Evolutionary conservation across 2,113 vertebrate genomes (phyloP).

Genomic region (Athene cunicularia): DNA sequence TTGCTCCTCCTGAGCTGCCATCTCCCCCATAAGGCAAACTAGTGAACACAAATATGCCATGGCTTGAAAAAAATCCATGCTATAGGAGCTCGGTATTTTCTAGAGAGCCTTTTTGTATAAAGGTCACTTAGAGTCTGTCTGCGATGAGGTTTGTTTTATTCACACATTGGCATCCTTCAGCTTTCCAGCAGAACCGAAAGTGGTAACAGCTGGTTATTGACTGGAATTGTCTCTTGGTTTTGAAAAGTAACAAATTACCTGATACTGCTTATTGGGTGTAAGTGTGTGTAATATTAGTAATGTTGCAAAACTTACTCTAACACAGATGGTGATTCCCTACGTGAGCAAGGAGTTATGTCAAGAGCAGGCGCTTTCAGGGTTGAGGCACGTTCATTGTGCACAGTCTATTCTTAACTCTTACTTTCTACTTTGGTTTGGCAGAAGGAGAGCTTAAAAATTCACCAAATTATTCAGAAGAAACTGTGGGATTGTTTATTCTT

Average conservation of each 20-base stretch:
- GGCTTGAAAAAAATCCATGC: background rate
- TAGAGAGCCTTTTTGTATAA: background rate
- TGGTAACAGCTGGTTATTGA: background rate
- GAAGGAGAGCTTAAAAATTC: background rate
- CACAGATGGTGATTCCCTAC: fast-evolving
- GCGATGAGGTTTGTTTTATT: background rate
- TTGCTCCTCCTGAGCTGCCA: background rate
- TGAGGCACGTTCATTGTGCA: fast-evolving
- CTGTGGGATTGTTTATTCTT: background rate
- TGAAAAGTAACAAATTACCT: background rate
- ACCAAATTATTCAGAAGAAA: background rate
- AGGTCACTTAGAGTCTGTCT: background rate
- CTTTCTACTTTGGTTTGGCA: background rate
- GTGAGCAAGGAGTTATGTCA: background rate
- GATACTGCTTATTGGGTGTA: background rate
- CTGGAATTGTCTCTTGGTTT: background rate
- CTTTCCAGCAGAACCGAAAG: background rate
- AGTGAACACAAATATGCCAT: background rate
- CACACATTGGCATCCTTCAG: background rate
- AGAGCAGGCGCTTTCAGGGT: background rate
- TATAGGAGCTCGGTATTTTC: background rate
- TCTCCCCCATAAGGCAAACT: background rate
- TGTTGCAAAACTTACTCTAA: background rate
- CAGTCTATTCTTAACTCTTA: background rate
- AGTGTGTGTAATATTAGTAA: background rate